Evolutionary conservation across 1,140 invertebrate genomes (phyloP), one percentile per base, ranked within the genome.

Genomic region (Tenebrio molitor): DNA sequence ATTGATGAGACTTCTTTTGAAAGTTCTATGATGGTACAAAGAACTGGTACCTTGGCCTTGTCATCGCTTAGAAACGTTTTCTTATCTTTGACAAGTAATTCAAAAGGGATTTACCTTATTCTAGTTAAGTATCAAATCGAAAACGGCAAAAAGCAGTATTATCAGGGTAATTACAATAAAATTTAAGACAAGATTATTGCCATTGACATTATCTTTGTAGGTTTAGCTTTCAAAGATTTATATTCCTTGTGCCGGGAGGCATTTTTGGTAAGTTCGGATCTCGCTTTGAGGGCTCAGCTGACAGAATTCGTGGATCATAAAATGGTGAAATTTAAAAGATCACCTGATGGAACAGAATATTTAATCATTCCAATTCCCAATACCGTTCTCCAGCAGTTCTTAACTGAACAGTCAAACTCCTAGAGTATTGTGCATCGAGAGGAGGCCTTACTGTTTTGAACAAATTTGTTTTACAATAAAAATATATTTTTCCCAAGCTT

Each of bases 301-400:
- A 96, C 92, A 0, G 97, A 98, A 86, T 98, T 97, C 83, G 85
- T 93, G 42, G 96, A 98, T 84, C 97, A 98, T 82, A 95, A 96
- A 81, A 85, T 98, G 58, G 88, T 97, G 0, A 92, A 91, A 82
- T 89, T 88, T 12, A 93, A 92, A 79, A 89, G 93, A 76, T 92
- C 89, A 10, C 33, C 70, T 6, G 94, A 96, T 83, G 94, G 94
- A 25, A 88, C 89, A 42, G 95, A 97, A 82, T 89, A 92, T 79
- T 84, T 97, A 6, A 79, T 87, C 2, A 95, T 97, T 82, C 93
- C 94, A 4, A 88, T 96, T 34, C 91, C 93, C 76, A 88, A 87
- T 77, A 77, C 80, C 15, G 85, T 95, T 14, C 81, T 97, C 41
- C 88, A 92, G 80, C 91, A 95, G 78, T 97, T 97, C 83, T 79